A percentile compares a stretch with the other conserved stretches of the same genome.
Evolutionary conservation across 2,797 vertebrate genomes (phyloP).

Genomic region (Mus minutoides): DNA sequence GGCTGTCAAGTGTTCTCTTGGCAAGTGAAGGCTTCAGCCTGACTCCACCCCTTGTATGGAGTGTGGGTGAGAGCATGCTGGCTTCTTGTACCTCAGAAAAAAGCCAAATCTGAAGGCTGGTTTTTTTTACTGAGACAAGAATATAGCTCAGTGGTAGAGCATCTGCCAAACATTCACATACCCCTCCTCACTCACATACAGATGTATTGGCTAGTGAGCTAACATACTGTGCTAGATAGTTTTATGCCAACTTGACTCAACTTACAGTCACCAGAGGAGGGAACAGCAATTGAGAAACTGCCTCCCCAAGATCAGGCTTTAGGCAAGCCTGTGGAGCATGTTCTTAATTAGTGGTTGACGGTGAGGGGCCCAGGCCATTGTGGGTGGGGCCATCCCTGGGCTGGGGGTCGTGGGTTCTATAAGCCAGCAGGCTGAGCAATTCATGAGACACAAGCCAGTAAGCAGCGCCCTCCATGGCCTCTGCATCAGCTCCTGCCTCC

Average conservation of each 20-base stretch:
- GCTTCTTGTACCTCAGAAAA: background rate
- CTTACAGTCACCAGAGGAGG: background rate
- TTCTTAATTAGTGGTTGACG: background rate
- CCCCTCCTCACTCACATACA: background rate
- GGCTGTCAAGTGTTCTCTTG: background rate
- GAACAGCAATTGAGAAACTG: background rate
- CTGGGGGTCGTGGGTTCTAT: background rate
- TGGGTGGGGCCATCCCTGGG: background rate
- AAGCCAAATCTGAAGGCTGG: background rate
- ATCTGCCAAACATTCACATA: background rate
- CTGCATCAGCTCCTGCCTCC: background rate
- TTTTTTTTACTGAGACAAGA: background rate
- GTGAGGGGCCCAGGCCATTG: background rate
- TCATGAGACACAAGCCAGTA: background rate
- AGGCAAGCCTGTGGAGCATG: background rate
- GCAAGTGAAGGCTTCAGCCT: background rate
- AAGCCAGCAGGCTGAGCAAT: background rate
- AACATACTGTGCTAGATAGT: background rate
- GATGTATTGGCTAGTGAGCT: background rate
- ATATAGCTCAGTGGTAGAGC: background rate
- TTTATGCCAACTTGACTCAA: background rate
- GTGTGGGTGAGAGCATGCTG: too few species aligned
- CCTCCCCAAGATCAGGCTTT: background rate
- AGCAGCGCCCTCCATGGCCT: background rate
- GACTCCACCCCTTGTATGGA: background rate